Percentiles rank a stretch among this genome's conserved stretches.
phyloP scores from a whole-genome alignment of 2,888 invertebrate genomes.

The Aelia acuminata region DNA sequence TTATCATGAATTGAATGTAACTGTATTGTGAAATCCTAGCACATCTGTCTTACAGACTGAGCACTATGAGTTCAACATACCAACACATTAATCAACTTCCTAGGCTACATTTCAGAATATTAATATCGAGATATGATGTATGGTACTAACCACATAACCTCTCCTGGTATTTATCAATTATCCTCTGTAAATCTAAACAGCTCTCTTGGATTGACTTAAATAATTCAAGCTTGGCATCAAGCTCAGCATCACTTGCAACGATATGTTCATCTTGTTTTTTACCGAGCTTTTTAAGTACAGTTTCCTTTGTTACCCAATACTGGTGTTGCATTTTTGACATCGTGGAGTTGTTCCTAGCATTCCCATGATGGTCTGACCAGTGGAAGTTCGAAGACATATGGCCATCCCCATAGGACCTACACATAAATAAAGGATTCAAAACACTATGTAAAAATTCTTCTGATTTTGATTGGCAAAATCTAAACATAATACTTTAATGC shows the following conservation, averaged over 20 bases:
- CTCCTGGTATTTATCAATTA: slow-evolving; percentile 95
- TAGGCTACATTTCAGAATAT: neutral
- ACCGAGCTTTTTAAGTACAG: slow-evolving; percentile 91
- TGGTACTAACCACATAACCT: slow-evolving; percentile 80
- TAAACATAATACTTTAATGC: neutral
- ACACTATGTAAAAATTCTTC: neutral
- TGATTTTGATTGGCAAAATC: neutral
- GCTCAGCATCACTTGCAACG: slow-evolving; percentile 94
- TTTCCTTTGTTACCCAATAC: slow-evolving; percentile 98
- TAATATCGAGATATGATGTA: neutral
- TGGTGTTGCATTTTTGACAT: slow-evolving; percentile 89
- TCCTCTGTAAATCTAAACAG: slow-evolving; percentile 86
- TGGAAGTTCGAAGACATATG: slow-evolving; percentile 56
- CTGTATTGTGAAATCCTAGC: no score
- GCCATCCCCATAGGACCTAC: slow-evolving; percentile 55
- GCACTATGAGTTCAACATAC: no score
- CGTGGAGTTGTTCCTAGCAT: slow-evolving; percentile 68
- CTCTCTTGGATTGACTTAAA: slow-evolving; percentile 94
- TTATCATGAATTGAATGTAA: no score
- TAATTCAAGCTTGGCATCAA: slow-evolving; percentile 95
- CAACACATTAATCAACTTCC: neutral
- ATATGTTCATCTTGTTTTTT: slow-evolving; percentile 98
- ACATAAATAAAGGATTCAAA: neutral
- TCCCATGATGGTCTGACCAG: slow-evolving; percentile 52
- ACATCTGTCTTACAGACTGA: no score